Conservation (phyloP, 1,140 invertebrate species). For the Heliconius eleuchia region DNA sequence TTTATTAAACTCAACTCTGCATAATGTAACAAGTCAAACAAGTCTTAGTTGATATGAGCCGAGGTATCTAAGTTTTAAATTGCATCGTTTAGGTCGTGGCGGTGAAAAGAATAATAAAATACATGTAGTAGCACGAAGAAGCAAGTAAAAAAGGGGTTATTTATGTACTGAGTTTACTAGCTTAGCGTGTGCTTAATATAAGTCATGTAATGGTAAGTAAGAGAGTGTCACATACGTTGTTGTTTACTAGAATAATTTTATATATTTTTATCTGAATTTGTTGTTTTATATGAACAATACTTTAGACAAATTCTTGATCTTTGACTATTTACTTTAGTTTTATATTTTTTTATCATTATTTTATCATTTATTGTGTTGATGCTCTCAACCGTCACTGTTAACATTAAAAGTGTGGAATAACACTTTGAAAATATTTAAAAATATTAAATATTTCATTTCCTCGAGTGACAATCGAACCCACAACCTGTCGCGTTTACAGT, state of each 20-base stretch:
- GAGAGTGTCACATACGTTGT: not conserved
- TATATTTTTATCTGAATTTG: not conserved
- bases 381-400: too few relatives aligned
- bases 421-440: too few relatives aligned
- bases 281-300: too few relatives aligned
- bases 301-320: too few relatives aligned
- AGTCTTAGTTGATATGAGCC: conserved; percentile 2
- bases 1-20: not conserved
- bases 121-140: not conserved
- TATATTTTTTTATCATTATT: too few relatives aligned
- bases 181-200: not conserved
- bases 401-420: too few relatives aligned
- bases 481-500: too few relatives aligned
- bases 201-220: not conserved
- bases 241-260: not conserved
- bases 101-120: conserved; percentile 12
- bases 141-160: not conserved
- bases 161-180: conserved; percentile 1
- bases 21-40: not conserved
- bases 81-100: not conserved
- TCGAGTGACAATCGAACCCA: too few relatives aligned
- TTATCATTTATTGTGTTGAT: too few relatives aligned
- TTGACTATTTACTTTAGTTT: too few relatives aligned
- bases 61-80: conserved; percentile 10
- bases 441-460: too few relatives aligned